Base-by-base conservation (phyloP, 2,888 invertebrate genomes). In the Hesperia comma region DNA sequence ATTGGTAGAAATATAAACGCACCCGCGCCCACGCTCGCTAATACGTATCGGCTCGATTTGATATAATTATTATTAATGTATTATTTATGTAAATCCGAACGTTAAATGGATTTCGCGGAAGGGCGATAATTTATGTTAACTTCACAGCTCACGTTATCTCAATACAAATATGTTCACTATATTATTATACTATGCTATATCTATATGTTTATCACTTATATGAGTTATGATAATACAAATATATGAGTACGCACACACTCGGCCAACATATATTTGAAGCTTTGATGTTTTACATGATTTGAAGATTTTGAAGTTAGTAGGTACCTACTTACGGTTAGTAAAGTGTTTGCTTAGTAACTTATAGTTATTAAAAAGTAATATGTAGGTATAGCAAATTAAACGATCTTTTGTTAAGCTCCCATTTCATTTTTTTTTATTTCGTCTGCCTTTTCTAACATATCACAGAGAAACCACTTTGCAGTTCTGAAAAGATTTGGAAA, bases 61-160 rank as follows among this genome's bases (percentile, higher is more conserved):
- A 64, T 58, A 58, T 64, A 26, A 4, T n/a, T n/a, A n/a, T n/a
- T n/a, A n/a, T n/a, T n/a, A 4, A 63, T 63, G 63, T 58, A 32
- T 62, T 49, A 40, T 64, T 64, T 64, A 64, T 64, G 64, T 51
- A 58, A 64, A 64, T 64, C 51, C 51, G 17, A 5, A 17, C 41
- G 64, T 37, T 64, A 49, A 64, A 64, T 64, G 64, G 58, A 60
- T 64, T 64, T 64, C 64, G 58, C 64, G 53, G 58, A 64, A 58
- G 64, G 58, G 53, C 49, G 64, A 66, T 66, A 66, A 66, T 66
- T 66, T 66, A 66, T 66, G 64, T 64, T 58, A 43, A 41, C 64
- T 53, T 51, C 54, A 51, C 43, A 51, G 57, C 32, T 19, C n/a
- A 53, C 53, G 64, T 66, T 64, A 60, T 66, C 64, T 66, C 58